Evolutionary conservation across 2,113 vertebrate species (phyloP).

Genomic region (Macrotis lagotis): DNA sequence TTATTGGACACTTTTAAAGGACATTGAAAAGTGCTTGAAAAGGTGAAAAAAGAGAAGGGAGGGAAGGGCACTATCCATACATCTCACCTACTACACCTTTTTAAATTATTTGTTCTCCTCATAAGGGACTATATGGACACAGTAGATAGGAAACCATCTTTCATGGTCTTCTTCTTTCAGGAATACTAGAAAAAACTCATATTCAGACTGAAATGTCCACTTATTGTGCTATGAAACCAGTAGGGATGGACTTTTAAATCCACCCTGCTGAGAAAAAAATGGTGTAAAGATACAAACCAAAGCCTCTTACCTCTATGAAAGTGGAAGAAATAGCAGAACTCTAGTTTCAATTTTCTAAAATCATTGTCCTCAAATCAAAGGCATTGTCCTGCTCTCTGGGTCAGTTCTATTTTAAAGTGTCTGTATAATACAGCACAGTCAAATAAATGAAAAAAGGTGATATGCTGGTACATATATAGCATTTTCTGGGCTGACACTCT

Average conservation of each 20-base stretch:
- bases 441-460: background rate
- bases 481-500: background rate
- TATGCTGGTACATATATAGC: background rate
- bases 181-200: background rate
- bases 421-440: background rate
- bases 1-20: background rate
- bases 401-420: background rate
- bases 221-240: background rate
- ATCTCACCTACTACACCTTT: background rate
- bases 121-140: background rate
- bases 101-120: background rate
- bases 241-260: background rate
- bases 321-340: background rate
- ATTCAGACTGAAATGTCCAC: background rate
- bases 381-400: background rate
- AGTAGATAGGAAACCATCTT: background rate
- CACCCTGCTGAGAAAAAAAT: background rate
- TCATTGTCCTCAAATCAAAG: background rate
- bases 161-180: background rate
- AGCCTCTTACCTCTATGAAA: background rate
- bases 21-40: background rate
- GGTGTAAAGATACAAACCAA: background rate
- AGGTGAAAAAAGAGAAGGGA: background rate
- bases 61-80: background rate
- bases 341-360: conserved; percentile 22